phyloP scores from a whole-genome alignment of 2,888 invertebrate genomes.

The Agrochola lota region DNA sequence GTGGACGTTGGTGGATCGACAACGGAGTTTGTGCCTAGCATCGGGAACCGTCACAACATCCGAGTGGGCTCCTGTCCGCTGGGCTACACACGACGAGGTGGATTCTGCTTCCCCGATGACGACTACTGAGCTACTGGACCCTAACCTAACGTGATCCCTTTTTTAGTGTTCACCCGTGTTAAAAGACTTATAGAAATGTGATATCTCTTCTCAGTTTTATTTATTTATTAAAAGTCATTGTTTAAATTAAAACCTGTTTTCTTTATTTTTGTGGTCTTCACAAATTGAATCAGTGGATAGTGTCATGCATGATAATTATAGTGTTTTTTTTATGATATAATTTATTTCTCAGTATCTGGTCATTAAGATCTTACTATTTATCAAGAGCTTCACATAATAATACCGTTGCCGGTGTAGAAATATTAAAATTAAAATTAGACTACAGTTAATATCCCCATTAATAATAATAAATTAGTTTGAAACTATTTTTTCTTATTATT shows the following conservation, averaged over 20 bases:
- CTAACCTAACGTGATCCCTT: background rate
- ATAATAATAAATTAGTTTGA: no score
- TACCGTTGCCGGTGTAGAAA: no score
- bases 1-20: background rate
- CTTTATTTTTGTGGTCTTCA: background rate
- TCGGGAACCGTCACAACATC: conserved; percentile 65
- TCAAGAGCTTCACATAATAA: no score
- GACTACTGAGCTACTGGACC: conserved; percentile 55
- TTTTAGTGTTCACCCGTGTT: conserved; percentile 7
- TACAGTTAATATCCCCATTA: no score
- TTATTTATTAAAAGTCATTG: conserved; percentile 49
- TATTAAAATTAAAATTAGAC: no score
- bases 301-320: background rate
- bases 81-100: conserved; percentile 67
- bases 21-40: conserved; percentile 36
- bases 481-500: no score
- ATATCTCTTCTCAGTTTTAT: conserved; percentile 43
- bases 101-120: conserved; percentile 70
- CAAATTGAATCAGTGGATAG: background rate
- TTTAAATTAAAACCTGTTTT: conserved; percentile 5
- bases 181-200: conserved; percentile 54
- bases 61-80: conserved; percentile 65
- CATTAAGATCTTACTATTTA: no score
- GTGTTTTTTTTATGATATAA: no score
- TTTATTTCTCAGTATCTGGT: no score